These are phyloP conservation scores for Pedetes capensis DNA, from an alignment of 2,113 vertebrate genomes.

Conservation along the genomic window DNA sequence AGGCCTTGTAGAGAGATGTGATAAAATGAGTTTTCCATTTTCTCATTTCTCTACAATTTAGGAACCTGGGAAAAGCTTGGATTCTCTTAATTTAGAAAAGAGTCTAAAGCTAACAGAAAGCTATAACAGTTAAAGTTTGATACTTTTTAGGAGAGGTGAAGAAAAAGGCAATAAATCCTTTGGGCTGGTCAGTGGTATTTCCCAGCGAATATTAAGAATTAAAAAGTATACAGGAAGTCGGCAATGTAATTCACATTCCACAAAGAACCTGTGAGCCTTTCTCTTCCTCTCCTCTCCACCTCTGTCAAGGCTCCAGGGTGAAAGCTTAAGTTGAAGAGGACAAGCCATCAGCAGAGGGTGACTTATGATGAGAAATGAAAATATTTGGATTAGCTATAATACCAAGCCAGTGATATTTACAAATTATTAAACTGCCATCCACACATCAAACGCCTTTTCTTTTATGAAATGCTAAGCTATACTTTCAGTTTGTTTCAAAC, in stretches of 20 bases:
- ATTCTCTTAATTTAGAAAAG: not conserved
- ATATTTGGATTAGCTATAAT: constrained; percentile 88
- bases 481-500: constrained; percentile 80
- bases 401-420: constrained; percentile 85
- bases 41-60: not conserved
- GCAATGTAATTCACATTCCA: constrained; percentile 6
- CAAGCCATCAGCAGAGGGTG: constrained; percentile 80
- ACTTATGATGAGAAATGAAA: constrained; percentile 85
- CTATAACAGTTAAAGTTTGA: not conserved
- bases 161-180: constrained; percentile 13
- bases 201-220: constrained; percentile 28
- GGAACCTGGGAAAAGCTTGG: not conserved
- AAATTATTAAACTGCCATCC: constrained; percentile 77
- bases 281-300: constrained; percentile 39
- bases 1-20: too few species aligned
- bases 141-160: not conserved
- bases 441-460: constrained; percentile 81
- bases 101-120: constrained; percentile 28
- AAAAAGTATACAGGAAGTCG: constrained; percentile 54
- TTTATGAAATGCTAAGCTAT: constrained; percentile 76
- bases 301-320: constrained; percentile 54
- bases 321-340: constrained; percentile 84
- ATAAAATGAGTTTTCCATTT: not conserved
- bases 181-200: not conserved
- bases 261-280: constrained; percentile 46